Conservation (phyloP, 2,113 vertebrate genomes). For the Neomonachus schauinslandi region DNA sequence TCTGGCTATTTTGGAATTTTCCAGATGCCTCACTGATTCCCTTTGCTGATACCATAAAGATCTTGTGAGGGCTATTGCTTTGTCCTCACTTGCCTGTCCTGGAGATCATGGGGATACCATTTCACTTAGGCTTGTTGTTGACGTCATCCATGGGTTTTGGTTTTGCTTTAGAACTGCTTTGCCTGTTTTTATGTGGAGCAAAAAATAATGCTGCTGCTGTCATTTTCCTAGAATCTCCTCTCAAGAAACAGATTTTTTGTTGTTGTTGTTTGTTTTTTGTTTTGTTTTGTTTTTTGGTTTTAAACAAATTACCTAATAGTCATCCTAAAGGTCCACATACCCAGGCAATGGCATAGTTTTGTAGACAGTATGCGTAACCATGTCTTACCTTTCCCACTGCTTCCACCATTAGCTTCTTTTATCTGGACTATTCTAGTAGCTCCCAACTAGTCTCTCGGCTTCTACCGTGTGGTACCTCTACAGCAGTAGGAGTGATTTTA, state of each 20-base stretch:
- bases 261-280: too few relatives aligned
- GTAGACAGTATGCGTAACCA: neutral
- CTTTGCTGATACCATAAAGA: neutral
- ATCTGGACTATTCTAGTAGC: neutral
- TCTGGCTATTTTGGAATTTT: neutral
- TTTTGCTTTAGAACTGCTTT: constrained; percentile 16
- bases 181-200: neutral
- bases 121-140: neutral
- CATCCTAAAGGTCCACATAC: neutral
- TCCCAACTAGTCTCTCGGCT: neutral
- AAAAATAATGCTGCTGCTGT: neutral
- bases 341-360: neutral
- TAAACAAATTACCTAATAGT: neutral
- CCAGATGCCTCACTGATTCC: neutral
- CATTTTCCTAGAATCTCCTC: neutral
- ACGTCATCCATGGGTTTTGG: neutral
- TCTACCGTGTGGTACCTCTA: neutral
- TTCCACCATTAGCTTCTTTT: neutral
- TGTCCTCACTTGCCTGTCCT: neutral
- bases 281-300: too few relatives aligned
- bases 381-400: neutral
- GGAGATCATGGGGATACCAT: neutral
- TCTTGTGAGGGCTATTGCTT: neutral
- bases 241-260: neutral
- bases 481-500: neutral